These are phyloP conservation scores for Eonycteris spelaea DNA, from an alignment of 2,113 vertebrate species.

Conservation along the genomic window DNA sequence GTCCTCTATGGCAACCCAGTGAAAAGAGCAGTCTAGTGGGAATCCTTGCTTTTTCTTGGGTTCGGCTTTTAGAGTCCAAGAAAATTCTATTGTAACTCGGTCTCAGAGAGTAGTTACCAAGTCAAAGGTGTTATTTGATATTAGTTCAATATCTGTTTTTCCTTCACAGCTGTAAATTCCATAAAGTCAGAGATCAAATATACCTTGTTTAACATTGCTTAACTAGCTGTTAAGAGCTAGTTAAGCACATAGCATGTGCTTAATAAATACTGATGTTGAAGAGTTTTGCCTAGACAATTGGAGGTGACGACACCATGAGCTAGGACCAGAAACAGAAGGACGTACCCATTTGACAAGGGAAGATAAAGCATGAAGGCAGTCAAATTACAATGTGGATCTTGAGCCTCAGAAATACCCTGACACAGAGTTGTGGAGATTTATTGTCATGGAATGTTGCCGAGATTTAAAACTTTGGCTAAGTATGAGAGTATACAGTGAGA, in stretches of 20 bases:
- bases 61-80: not conserved
- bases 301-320: not conserved
- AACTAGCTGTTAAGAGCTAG: not conserved
- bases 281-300: not conserved
- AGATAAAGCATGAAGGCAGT: not conserved
- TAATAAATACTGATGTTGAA: not conserved
- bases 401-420: not conserved
- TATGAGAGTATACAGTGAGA: not conserved
- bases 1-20: not conserved
- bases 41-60: not conserved
- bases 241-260: not conserved
- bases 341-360: not conserved
- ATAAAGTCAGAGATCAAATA: not conserved
- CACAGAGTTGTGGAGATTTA: not conserved
- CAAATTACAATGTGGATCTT: not conserved
- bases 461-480: not conserved
- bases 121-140: not conserved
- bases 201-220: not conserved
- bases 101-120: not conserved
- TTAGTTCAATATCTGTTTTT: not conserved
- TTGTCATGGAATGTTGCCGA: not conserved
- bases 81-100: not conserved
- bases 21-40: not conserved
- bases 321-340: not conserved
- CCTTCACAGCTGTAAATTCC: not conserved